phyloP scores from a whole-genome alignment of 2,888 invertebrate species.

The Pycnomerus fuliginosus region DNA sequence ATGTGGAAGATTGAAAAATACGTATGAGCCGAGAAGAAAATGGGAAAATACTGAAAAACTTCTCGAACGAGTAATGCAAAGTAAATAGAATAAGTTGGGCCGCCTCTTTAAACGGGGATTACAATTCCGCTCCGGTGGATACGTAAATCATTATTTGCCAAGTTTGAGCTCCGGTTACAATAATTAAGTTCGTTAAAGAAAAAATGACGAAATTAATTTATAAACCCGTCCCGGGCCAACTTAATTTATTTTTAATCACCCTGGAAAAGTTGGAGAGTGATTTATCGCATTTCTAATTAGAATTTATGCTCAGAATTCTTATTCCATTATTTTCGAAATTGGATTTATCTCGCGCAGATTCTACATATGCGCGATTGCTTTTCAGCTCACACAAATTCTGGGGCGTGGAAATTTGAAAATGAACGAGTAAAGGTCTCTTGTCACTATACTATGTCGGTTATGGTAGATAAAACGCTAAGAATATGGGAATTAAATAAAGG shows the following conservation, averaged over 20 bases:
- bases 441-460: slow-evolving; percentile 29
- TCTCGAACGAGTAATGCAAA: slow-evolving; percentile 42
- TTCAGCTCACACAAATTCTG: too few relatives aligned
- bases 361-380: too few relatives aligned
- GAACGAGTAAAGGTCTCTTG: slow-evolving; percentile 9
- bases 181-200: slow-evolving; percentile 2
- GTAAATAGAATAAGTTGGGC: slow-evolving; percentile 44
- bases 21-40: slow-evolving; percentile 41
- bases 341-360: not conserved
- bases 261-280: too few relatives aligned
- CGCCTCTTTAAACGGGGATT: slow-evolving; percentile 35
- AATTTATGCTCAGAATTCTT: not conserved
- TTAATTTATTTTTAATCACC: slow-evolving; percentile 22
- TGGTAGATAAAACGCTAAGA: slow-evolving; percentile 36
- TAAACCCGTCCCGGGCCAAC: slow-evolving; percentile 14
- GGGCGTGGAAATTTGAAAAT: too few relatives aligned
- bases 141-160: slow-evolving; percentile 36
- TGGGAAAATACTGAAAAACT: slow-evolving; percentile 43
- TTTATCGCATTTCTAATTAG: slow-evolving; percentile 10
- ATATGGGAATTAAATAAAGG: slow-evolving; percentile 45
- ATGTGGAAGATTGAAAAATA: slow-evolving; percentile 50
- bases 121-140: slow-evolving; percentile 35
- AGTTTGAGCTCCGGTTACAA: slow-evolving; percentile 27
- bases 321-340: slow-evolving; percentile 1
- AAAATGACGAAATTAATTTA: slow-evolving; percentile 15